Conservation (phyloP, 2,797 vertebrate species). For the Gobio occitaniae region DNA sequence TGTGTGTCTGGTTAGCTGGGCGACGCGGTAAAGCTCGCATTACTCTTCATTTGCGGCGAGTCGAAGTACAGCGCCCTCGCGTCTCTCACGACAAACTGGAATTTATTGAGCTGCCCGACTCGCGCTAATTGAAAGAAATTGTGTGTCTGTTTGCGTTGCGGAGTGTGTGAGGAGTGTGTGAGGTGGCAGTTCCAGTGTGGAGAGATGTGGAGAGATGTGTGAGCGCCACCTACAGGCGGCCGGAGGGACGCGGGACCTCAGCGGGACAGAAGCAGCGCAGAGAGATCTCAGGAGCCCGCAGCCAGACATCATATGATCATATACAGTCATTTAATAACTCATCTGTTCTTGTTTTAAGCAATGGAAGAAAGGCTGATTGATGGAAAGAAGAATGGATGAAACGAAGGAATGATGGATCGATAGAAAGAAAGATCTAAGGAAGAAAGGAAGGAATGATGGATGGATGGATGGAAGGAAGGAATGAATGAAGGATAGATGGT, state of each 20-base stretch:
- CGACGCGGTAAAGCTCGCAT: slow-evolving; percentile 67
- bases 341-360: too few relatives aligned
- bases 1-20: slow-evolving; percentile 67
- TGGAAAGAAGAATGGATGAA: too few relatives aligned
- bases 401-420: too few relatives aligned
- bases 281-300: too few relatives aligned
- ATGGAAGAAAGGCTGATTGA: too few relatives aligned
- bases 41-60: slow-evolving; percentile 83
- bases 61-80: slow-evolving; percentile 78
- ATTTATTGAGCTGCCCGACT: slow-evolving; percentile 80
- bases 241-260: neutral
- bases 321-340: too few relatives aligned
- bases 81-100: slow-evolving; percentile 82
- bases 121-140: slow-evolving; percentile 87
- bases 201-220: neutral
- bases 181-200: slow-evolving; percentile 46
- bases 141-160: slow-evolving; percentile 81
- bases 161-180: slow-evolving; percentile 62
- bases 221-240: slow-evolving; percentile 37
- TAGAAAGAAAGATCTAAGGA: too few relatives aligned
- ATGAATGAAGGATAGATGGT: too few relatives aligned
- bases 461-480: too few relatives aligned
- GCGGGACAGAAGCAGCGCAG: too few relatives aligned
- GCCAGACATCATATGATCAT: too few relatives aligned
- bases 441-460: too few relatives aligned